These are phyloP conservation scores for Hippocampus zosterae DNA, from an alignment of 2,113 vertebrate genomes.

Conservation along the genomic window DNA sequence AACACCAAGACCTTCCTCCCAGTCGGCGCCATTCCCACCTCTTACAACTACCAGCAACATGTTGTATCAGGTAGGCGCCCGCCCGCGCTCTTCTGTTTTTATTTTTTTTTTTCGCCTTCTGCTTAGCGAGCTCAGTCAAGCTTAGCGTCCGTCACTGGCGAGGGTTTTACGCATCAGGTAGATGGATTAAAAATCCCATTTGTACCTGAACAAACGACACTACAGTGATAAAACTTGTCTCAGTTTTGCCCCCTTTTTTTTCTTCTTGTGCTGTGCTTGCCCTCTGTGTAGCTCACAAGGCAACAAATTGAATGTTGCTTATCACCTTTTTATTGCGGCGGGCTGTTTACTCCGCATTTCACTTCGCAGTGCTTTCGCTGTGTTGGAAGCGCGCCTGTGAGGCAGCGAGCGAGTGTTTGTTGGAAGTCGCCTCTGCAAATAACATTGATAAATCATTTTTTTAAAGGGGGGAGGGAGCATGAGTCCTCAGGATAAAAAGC, in stretches of 20 bases:
- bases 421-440: constrained; percentile 17
- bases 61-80: constrained; percentile 88
- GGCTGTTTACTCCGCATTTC: constrained; percentile 24
- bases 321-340: constrained; percentile 11
- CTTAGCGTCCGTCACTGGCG: background rate
- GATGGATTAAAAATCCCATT: background rate
- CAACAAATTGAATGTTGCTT: background rate
- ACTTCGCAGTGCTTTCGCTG: constrained; percentile 11
- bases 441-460: constrained; percentile 16
- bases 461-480: background rate
- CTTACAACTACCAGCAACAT: constrained; percentile 99
- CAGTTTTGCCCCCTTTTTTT: background rate
- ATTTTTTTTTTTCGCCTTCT: background rate
- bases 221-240: background rate
- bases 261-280: background rate
- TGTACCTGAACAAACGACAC: background rate
- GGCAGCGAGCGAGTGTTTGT: background rate
- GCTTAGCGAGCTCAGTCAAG: background rate
- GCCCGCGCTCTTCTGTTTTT: background rate
- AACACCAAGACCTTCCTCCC: constrained; percentile 95
- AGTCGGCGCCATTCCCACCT: constrained; percentile 96
- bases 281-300: background rate
- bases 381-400: constrained; percentile 28
- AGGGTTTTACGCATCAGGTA: background rate
- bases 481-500: constrained; percentile 15